phyloP scores from a whole-genome alignment of 2,888 invertebrate species.

The Euphydryas editha region DNA sequence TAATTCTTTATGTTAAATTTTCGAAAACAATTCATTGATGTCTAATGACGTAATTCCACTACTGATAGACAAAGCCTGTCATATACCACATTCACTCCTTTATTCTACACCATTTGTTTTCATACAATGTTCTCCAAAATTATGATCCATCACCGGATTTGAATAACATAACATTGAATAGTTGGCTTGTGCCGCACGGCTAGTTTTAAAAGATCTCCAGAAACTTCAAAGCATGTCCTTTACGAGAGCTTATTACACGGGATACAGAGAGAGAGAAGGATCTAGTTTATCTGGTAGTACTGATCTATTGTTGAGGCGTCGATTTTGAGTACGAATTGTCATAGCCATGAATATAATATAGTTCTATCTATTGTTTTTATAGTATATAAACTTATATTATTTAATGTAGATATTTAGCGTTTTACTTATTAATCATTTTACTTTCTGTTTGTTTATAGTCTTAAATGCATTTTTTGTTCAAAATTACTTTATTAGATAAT shows the following conservation, averaged over 20 bases:
- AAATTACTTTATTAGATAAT: too few relatives aligned
- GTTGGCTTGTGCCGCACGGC: constrained; percentile 66
- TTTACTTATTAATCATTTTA: too few relatives aligned
- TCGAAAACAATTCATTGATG: constrained; percentile 12
- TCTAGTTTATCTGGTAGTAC: constrained; percentile 56
- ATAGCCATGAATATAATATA: constrained; percentile 68
- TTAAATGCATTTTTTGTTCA: too few relatives aligned
- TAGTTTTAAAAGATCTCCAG: constrained; percentile 54
- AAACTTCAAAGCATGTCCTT: constrained; percentile 50
- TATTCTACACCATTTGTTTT: constrained; percentile 69
- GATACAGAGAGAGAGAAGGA: constrained; percentile 49
- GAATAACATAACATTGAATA: constrained; percentile 76
- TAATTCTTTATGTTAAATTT: constrained; percentile 1
- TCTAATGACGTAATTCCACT: constrained; percentile 16
- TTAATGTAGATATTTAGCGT: too few relatives aligned
- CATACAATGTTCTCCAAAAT: constrained; percentile 76
- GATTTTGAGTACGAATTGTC: constrained; percentile 79
- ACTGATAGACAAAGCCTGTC: constrained; percentile 40
- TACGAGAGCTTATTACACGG: constrained; percentile 35
- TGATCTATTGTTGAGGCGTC: constrained; percentile 70
- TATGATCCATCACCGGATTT: constrained; percentile 75
- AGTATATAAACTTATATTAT: constrained; percentile 12
- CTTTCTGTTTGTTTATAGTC: too few relatives aligned
- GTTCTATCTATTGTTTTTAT: constrained; percentile 77
- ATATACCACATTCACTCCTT: constrained; percentile 38